These are phyloP conservation scores for Lamprotornis superbus DNA, from an alignment of 2,113 vertebrate genomes.

Conservation along the genomic window DNA sequence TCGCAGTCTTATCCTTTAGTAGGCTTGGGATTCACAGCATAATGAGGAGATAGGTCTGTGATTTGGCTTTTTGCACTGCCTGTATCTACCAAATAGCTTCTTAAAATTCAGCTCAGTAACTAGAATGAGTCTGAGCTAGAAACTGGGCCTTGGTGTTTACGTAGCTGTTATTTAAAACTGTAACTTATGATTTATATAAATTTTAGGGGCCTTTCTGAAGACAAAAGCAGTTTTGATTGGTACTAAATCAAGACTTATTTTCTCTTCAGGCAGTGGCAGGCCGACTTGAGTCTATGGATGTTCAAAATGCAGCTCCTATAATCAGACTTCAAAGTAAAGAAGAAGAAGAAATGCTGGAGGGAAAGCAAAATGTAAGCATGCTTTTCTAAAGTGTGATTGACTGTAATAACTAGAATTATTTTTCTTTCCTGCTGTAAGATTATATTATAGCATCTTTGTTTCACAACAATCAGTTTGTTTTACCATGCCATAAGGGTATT, in stretches of 20 bases:
- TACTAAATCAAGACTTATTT: not conserved
- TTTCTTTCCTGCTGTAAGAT: not conserved
- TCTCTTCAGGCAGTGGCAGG: constrained; percentile 78
- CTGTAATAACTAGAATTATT: not conserved
- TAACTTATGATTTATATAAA: too few species aligned
- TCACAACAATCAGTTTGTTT: not conserved
- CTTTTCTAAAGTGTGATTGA: not conserved
- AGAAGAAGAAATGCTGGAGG: constrained; percentile 75
- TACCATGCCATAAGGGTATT: not conserved
- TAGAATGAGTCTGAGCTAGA: not conserved
- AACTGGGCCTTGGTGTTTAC: not conserved
- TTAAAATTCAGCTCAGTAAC: not conserved
- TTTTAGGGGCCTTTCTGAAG: not conserved
- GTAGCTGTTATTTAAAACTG: not conserved
- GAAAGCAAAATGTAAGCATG: constrained; percentile 74
- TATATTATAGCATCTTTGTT: not conserved
- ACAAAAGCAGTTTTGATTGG: not conserved
- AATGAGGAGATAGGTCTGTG: not conserved
- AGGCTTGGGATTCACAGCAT: not conserved
- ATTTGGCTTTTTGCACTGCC: not conserved
- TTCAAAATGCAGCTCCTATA: constrained; percentile 76
- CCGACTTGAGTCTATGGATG: constrained; percentile 82
- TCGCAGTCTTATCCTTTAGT: not conserved
- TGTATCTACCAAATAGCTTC: not conserved
- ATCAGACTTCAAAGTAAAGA: constrained; percentile 75